Percentiles rank a stretch among this genome's conserved stretches.
These are phyloP conservation scores for Acanthisitta chloris DNA, from an alignment of 2,113 vertebrate species.

Conservation along the genomic window DNA sequence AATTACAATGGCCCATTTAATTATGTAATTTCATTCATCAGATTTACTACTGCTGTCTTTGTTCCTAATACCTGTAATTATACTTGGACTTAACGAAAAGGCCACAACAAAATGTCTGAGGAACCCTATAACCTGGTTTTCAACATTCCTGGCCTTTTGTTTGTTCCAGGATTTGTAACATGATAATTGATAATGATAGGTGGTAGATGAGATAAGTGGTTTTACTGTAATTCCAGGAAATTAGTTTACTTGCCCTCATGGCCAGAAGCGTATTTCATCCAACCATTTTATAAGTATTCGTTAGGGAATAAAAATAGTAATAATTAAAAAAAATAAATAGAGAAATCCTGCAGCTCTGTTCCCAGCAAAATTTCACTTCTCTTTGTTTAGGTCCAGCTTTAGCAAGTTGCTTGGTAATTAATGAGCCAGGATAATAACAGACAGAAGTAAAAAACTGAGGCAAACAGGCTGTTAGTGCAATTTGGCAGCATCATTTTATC, in stretches of 20 bases:
- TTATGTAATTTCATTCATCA: slow-evolving; percentile 5
- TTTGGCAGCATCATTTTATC: not conserved
- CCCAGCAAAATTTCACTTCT: not conserved
- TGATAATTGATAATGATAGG: not conserved
- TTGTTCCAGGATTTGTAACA: slow-evolving; percentile 26
- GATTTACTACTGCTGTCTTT: not conserved
- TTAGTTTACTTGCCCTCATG: not conserved
- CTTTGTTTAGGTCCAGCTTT: not conserved
- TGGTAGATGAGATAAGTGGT: slow-evolving; percentile 30
- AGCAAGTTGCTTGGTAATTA: not conserved
- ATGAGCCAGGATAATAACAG: not conserved
- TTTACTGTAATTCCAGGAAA: slow-evolving; percentile 49
- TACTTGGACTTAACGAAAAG: slow-evolving; percentile 13
- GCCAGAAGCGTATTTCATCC: not conserved
- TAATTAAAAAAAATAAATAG: not conserved
- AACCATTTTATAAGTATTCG: not conserved
- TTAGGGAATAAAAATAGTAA: not conserved
- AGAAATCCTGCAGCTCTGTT: not conserved
- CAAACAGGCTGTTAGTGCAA: not conserved
- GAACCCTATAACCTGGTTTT: not conserved
- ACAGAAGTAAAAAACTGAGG: not conserved
- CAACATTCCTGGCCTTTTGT: slow-evolving; percentile 43
- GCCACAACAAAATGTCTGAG: not conserved
- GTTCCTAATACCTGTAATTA: slow-evolving; percentile 35
- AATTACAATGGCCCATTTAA: not conserved